Evolutionary conservation across 2,888 invertebrate genomes (phyloP), one percentile per base, ranked within the genome.

Genomic region (Oeneis ivallda): DNA sequence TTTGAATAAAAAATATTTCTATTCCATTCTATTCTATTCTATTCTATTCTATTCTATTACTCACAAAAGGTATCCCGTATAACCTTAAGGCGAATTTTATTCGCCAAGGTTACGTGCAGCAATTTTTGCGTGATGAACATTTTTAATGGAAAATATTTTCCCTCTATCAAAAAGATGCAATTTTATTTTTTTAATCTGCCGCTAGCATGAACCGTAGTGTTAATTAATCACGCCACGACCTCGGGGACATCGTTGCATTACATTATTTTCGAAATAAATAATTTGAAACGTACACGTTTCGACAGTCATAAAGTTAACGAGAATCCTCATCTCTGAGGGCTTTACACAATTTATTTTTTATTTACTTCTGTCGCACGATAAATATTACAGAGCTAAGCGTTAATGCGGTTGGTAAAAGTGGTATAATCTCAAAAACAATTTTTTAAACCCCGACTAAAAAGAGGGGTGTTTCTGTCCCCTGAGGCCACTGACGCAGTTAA

Each of bases 241-340:
- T 63, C 57, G 13, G 37, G 66, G 47, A 57, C 47, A 43, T 60
- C 58, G 57, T 61, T 63, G 62, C 68, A 68, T 68, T 60, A 68
- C 62, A 57, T 68, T 68, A 65, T 43, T 60, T 68, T 62, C 43
- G 50, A 65, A 65, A 68, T 68, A 62, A 59, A 62, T 62, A 62
- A 63, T 68, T 63, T 63, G 50, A 68, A 68, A 59, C 8, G 52
- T 47, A 17, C 49, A 11, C 11, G 43, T 60, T 62, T 62, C 62
- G 56, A 37, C 54, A 49, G 58, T 58, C 58, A 34, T 41, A 13
- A 41, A 53, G 59, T 54, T 65, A 65, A 52, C 65, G 63, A 56
- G 65, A 65, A 49, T 39, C 47, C 50, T 62, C 62, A 32, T 41
- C 49, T 34, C 53, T 10, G 57, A 52, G 39, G 54, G 45, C 26